A percentile compares a stretch with the other conserved stretches of the same genome.
phyloP scores from a whole-genome alignment of 2,888 invertebrate genomes.

The Candidula unifasciata region DNA sequence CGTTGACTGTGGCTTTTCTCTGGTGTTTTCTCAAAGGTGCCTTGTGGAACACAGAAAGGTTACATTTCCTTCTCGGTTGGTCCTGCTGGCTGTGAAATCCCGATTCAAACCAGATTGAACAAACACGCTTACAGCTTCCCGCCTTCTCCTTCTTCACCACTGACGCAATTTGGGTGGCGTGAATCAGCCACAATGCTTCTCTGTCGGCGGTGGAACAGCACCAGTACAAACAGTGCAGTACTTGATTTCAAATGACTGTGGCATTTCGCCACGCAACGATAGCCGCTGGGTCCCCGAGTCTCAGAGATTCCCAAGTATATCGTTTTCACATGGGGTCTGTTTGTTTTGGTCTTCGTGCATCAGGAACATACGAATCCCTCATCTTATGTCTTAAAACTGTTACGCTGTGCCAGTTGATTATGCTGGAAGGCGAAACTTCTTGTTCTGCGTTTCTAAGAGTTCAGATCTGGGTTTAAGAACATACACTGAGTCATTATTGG shows the following conservation, averaged over 20 bases:
- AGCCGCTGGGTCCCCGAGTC: not conserved
- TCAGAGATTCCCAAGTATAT: constrained; percentile 24
- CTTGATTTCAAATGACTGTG: constrained; percentile 18
- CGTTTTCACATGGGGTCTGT: not conserved
- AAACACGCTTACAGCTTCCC: not conserved
- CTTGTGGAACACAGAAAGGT: not conserved
- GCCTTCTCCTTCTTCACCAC: not conserved
- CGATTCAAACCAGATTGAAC: constrained; percentile 18
- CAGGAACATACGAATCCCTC: not conserved
- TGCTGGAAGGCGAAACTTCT: too few relatives aligned
- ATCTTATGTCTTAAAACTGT: too few relatives aligned
- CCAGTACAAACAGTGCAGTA: not conserved
- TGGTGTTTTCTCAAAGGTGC: constrained; percentile 20
- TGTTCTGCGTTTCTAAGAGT: too few relatives aligned
- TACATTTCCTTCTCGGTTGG: constrained; percentile 13
- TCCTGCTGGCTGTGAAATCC: not conserved
- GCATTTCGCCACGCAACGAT: not conserved
- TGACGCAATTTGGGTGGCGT: constrained; percentile 25
- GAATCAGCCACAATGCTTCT: not conserved
- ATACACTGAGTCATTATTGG: too few relatives aligned
- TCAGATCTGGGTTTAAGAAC: too few relatives aligned
- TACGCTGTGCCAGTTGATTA: too few relatives aligned
- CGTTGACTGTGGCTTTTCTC: not conserved
- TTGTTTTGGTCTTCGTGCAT: not conserved
- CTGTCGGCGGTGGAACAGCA: not conserved